A percentile compares a stretch with the other conserved stretches of the same genome.
phyloP scores from a whole-genome alignment of 2,797 vertebrate genomes.

The Cirrhinus molitorella region DNA sequence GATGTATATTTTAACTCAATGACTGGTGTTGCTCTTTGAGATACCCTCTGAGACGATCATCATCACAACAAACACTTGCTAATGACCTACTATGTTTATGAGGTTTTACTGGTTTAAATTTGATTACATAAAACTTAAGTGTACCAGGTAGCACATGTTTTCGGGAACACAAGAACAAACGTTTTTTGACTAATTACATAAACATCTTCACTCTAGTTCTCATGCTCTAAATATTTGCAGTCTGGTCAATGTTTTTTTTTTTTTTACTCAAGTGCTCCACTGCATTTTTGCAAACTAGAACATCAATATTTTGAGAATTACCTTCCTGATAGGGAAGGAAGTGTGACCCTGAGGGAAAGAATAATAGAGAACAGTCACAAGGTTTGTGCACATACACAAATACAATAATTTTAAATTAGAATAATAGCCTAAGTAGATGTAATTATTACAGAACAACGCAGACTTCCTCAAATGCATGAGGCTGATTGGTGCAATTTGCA shows the following conservation, averaged over 20 bases:
- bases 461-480: neutral
- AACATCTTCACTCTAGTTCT: neutral
- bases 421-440: neutral
- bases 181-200: neutral
- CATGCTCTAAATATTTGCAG: conserved; percentile 6
- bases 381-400: neutral
- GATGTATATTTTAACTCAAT: neutral
- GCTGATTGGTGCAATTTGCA: neutral
- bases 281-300: neutral
- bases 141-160: neutral
- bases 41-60: neutral
- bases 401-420: neutral
- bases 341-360: neutral
- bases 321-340: conserved; percentile 30
- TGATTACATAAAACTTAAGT: neutral
- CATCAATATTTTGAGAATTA: conserved; percentile 21
- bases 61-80: neutral
- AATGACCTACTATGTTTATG: neutral
- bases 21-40: neutral
- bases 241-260: neutral
- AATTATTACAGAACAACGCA: neutral
- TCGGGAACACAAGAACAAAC: neutral
- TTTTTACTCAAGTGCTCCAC: neutral
- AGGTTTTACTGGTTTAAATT: neutral
- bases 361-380: conserved; percentile 10